Base-by-base conservation (phyloP, 1,140 invertebrate species). In the Tetramorium alpestre region DNA sequence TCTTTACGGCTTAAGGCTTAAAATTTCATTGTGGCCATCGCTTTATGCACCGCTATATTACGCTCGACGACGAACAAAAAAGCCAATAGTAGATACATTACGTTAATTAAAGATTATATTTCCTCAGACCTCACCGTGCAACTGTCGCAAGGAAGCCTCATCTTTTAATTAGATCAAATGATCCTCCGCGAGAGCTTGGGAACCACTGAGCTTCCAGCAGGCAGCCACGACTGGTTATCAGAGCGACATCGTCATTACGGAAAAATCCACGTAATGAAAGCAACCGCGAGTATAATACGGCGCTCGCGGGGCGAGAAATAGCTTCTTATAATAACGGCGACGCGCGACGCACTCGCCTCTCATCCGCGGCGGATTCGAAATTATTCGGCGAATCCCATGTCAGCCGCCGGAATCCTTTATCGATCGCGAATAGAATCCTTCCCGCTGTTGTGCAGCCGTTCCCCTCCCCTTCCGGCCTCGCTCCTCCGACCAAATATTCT, bases 391-490 rank as follows among this genome's bases (percentile, higher is more conserved):
- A 75, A 84, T 73, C 69, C 41, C 80, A 58, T 11, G 60, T 41
- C 41, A 67, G 54, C 80, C 80, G 54, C 44, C n/a, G 80, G 69
- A 84, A 84, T 84, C 54, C 80, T 60, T 56, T 84, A 84, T 84
- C 80, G 80, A 84, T 84, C 80, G 80, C 69, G 80, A 25, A 62
- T 84, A 84, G 54, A 84, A 84, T 84, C 80, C 80, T 84, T 84
- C 11, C 41, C 69, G n/a, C 54, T 33, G 54, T 62, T 75, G 13
- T 28, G 8, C 51, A 54, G 38, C 38, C 38, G 10, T 13, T 10
- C 16, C 22, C 38, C 49, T n/a, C 4, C 18, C 7, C 18, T n/a
- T 16, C 16, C 51, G 2, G 22, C 3, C 4, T 33, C 44, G 60
- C 25, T 16, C 16, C 28, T 28, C 49, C 80, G 41, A 38, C 54